Evolutionary conservation across 2,888 invertebrate species (phyloP), one percentile per base, ranked within the genome.

Genomic region (Laspeyria flexula): DNA sequence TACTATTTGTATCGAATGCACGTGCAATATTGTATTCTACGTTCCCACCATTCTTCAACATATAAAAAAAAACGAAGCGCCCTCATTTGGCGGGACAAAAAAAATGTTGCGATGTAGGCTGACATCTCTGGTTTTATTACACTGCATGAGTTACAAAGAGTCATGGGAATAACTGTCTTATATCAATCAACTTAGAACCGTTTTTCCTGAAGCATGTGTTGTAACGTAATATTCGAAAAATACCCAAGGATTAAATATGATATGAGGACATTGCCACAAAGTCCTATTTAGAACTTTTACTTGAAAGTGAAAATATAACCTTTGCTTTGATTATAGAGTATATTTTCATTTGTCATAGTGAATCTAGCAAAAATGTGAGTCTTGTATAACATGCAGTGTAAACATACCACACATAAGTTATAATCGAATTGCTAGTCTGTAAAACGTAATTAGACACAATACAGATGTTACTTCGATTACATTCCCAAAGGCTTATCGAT

Each of bases 1-100:
- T 63, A 63, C 55, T 71, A 58, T 57, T 63, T 68, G 63, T 71
- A 67, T 61, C 63, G 58, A 66, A 66, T 67, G 65, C 55, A 61
- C 62, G 65, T 72, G 70, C 67, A 64, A 62, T 67, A 61, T 59
- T 15, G 58, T 60, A 66, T 55, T 65, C 58, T 57, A 58, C 45
- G 59, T 55, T 57, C 62, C 62, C 66, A 68, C 62, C 70, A 65
- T 43, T 45, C 40, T 54, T 50, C 29, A 39, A 57, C 44, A 56
- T 53, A 51, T 40, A 25, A 62, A n/a, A 61, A 62, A 25, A 48
- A 41, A 42, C 1, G 9, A 39, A 43, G 43, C 35, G 39, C 5
- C 27, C 35, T 25, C 21, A n/a, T 0, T 7, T 7, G 21, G 27
- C 47, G 52, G 37, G 11, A 25, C 40, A 54, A 56, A 50, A 59